Base-by-base conservation (phyloP, 2,888 invertebrate species). In the Rhyacophila evoluta region DNA sequence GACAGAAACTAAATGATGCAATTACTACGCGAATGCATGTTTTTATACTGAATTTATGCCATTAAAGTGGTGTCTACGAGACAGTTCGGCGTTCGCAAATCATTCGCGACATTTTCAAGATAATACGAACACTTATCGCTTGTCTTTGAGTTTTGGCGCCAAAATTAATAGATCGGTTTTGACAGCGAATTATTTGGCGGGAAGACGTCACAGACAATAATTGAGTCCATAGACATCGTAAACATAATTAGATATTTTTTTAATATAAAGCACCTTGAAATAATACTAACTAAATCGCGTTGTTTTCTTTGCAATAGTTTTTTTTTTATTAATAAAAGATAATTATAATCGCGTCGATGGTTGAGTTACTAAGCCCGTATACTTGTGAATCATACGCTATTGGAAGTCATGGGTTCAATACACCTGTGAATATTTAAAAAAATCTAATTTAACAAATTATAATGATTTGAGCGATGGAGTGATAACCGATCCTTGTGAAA, bases 21-120 rank as follows among this genome's bases (percentile, higher is more conserved):
- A 19, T 12, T 19, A 11, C 27, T 11, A 39, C 25, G 70, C n/a
- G 75, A 36, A 41, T 41, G 38, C 71, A 38, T 72, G 77, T 81
- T 81, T 81, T 81, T 81, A 81, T 81, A 81, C 72, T 28, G 67
- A 78, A 39, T 70, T 75, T 25, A 19, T 19, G 25, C 33, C 74
- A 68, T 55, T 28, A 28, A 69, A 74, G 41, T 55, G 39, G 70
- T 33, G 10, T 75, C 33, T 68, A 15, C 33, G 67, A 77, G 67
- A 37, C 72, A 70, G 19, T 70, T 75, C 29, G 75, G 38, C 70
- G 73, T 41, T 74, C 19, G 10, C 15, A 55, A 55, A 19, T 55
- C 55, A 10, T 19, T 19, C 19, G 19, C 55, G 55, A 15, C 55
- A 19, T 6, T 19, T 19, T 6, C 25, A 10, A 12, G 55, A 55